A percentile compares a stretch with the other conserved stretches of the same genome.
Conservation (phyloP, 2,888 invertebrate genomes). For the Drosophila stalkeri region DNA sequence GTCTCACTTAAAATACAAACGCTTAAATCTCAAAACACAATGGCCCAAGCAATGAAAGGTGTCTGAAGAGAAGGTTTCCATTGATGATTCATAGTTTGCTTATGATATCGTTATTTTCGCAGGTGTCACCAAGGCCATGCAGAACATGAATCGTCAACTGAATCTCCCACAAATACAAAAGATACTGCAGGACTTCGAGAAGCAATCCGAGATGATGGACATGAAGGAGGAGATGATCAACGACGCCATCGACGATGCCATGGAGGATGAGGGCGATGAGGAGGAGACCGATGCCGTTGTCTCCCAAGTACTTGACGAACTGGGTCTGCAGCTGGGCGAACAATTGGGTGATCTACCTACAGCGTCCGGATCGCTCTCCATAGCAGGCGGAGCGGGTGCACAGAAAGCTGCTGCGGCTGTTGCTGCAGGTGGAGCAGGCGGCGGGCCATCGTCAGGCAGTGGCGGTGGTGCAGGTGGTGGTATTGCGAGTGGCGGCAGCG, state of each 20-base stretch:
- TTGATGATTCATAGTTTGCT: constrained; percentile 20
- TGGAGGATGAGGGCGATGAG: constrained; percentile 99
- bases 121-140: constrained; percentile 98
- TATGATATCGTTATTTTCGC: constrained; percentile 4
- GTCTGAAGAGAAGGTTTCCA: background rate
- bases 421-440: constrained; percentile 83
- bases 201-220: constrained; percentile 99
- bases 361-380: constrained; percentile 87
- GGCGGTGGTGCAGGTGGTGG: constrained; percentile 82
- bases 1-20: constrained; percentile 99
- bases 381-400: constrained; percentile 88
- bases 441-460: constrained; percentile 77
- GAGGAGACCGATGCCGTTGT: constrained; percentile 99
- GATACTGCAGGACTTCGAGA: constrained; percentile 98
- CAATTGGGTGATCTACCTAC: constrained; percentile 94
- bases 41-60: constrained; percentile 99
- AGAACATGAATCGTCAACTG: constrained; percentile 97
- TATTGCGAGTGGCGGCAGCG: constrained; percentile 84
- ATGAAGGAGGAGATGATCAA: constrained; percentile 99
- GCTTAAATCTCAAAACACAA: constrained; percentile 98
- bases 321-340: constrained; percentile 97
- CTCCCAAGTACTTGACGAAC: constrained; percentile 97
- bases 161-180: constrained; percentile 99
- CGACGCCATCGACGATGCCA: constrained; percentile 99
- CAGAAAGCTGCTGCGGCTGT: constrained; percentile 88